Conservation (phyloP, 1,140 invertebrate species). For the Lucilia cuprina region DNA sequence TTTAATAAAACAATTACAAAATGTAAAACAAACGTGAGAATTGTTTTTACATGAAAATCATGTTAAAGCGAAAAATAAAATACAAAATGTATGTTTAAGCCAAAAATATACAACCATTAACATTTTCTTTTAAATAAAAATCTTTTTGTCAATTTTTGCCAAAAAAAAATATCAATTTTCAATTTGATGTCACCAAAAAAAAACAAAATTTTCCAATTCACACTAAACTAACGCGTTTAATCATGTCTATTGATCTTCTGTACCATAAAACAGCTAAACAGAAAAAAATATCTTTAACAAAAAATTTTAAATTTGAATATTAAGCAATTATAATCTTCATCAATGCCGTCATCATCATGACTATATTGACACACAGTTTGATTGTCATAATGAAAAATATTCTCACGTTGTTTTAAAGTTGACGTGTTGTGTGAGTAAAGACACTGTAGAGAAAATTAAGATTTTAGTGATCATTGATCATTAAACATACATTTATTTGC, state of each 20-base stretch:
- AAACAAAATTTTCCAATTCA: not conserved
- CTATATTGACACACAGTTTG: not conserved
- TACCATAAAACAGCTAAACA: not conserved
- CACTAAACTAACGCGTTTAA: not conserved
- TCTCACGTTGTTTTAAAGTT: not conserved
- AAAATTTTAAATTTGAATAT: not conserved
- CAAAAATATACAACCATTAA: too few species aligned
- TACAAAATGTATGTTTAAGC: too few species aligned
- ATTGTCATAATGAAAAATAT: not conserved
- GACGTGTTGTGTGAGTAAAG: not conserved
- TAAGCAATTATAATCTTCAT: conserved; percentile 5
- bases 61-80: not conserved
- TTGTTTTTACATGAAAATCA: conserved; percentile 9
- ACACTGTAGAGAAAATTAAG: not conserved
- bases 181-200: not conserved
- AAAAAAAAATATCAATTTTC: not conserved
- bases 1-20: conserved; percentile 18
- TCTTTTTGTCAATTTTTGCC: not conserved
- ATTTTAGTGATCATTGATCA: too few species aligned
- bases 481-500: too few species aligned
- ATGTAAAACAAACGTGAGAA: conserved; percentile 17
- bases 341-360: not conserved
- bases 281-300: not conserved
- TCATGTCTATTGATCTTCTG: not conserved
- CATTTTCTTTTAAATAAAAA: not conserved